phyloP scores from a whole-genome alignment of 2,888 invertebrate genomes.

The Drymonia ruficornis region DNA sequence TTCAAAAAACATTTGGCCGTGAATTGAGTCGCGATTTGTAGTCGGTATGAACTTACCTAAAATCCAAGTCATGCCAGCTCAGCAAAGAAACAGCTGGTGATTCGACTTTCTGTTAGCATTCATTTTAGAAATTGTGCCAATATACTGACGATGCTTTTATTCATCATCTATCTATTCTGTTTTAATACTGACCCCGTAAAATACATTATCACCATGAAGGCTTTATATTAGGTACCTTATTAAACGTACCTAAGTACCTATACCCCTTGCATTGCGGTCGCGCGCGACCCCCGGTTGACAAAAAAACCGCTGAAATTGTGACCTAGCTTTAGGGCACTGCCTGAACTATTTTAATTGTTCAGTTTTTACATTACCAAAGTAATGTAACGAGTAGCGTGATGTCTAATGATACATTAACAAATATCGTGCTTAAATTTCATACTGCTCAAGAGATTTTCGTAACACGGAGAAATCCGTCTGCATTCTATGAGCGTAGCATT shows the following conservation, averaged over 20 bases:
- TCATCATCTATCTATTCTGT: neutral
- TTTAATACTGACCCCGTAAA: neutral
- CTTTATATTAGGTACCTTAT: no score
- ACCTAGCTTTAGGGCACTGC: constrained; percentile 7
- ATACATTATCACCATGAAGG: neutral
- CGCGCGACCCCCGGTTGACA: neutral
- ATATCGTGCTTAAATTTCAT: constrained; percentile 11
- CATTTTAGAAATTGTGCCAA: neutral
- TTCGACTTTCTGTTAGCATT: constrained; percentile 1
- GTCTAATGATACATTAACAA: constrained; percentile 11
- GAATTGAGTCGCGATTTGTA: neutral
- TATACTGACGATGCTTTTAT: neutral
- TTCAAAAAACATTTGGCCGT: neutral
- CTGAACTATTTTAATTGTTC: constrained; percentile 15
- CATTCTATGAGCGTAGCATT: constrained; percentile 10
- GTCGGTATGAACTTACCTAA: neutral
- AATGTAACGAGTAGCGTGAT: constrained; percentile 13
- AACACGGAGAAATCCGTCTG: constrained; percentile 14
- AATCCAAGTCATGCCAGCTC: neutral
- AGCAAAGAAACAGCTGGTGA: neutral
- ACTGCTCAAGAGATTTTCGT: constrained; percentile 8
- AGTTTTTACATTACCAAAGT: neutral
- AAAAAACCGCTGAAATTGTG: neutral
- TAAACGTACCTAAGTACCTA: no score
- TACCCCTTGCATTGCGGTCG: no score